Evolutionary conservation across 2,797 vertebrate genomes (phyloP), one percentile per base, ranked within the genome.

Genomic region (Cynopterus sphinx): DNA sequence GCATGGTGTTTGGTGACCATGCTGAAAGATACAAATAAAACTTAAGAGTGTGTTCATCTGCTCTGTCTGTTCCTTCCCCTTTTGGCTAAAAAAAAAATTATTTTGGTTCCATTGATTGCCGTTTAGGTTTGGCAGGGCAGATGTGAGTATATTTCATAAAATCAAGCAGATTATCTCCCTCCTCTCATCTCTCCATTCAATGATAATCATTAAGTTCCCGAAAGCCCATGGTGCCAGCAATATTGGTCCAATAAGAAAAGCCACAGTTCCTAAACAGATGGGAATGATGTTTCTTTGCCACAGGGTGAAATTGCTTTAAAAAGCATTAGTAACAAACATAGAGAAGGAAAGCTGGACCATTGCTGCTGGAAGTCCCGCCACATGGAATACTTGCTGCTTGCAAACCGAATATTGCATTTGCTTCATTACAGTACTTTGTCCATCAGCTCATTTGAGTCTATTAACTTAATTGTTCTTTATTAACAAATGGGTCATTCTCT

Each of bases 401-500:
- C 98, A 97, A 98, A 96, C 97, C 95, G 93, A 96, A 82, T 2
- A 36, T 94, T 98, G 94, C 70, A 83, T 98, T 98, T 97, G 97
- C 95, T 98, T 98, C 98, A 98, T 98, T 98, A 98, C 93, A 85
- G 0, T 43, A 0, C 97, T 98, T 97, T 97, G 97, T 98, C 98
- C 97, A 94, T 98, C 98, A 98, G 98, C 97, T 98, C 15, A 0
- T 97, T 97, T 98, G 97, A 98, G 53, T 98, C 98, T 98, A 98
- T 99, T 98, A 98, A 98, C 97, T 96, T 98, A 98, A 98, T 98
- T 98, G 98, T 98, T 98, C 97, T 97, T 98, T 97, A 97, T 98
- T 97, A 98, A 97, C 97, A 98, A 98, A 98, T 98, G 98, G 97
- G 98, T 98, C 98, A 97, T 98, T 98, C 97, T 96, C 92, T 96